These are phyloP conservation scores for Carapus acus DNA, from an alignment of 2,797 vertebrate species.

Conservation along the genomic window DNA sequence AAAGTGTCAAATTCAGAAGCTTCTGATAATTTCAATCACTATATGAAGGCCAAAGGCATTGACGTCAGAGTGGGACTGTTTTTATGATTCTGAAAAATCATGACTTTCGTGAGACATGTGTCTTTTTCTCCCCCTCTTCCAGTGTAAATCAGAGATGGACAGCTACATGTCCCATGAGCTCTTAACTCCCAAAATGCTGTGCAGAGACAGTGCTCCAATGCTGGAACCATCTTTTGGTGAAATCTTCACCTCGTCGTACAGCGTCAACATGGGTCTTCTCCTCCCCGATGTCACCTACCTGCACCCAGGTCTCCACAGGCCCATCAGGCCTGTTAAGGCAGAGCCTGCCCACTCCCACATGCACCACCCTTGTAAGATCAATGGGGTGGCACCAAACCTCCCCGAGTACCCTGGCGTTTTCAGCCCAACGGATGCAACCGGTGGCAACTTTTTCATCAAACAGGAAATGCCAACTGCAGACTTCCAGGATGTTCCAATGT, in stretches of 20 bases:
- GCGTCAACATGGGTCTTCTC: conserved; percentile 94
- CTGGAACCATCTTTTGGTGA: conserved; percentile 85
- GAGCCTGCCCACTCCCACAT: conserved; percentile 79
- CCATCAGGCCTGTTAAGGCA: conserved; percentile 84
- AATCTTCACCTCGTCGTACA: conserved; percentile 84
- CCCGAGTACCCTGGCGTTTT: conserved; percentile 86
- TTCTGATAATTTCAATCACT: no score
- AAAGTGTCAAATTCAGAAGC: neutral
- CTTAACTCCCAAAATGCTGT: conserved; percentile 80
- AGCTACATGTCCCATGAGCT: conserved; percentile 78
- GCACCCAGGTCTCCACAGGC: conserved; percentile 85
- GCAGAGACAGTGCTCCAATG: conserved; percentile 78
- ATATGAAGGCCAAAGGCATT: no score
- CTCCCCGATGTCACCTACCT: conserved; percentile 88
- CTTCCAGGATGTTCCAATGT: conserved; percentile 86
- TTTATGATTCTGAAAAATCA: neutral
- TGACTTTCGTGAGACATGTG: conserved; percentile 5
- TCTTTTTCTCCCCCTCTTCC: conserved; percentile 15
- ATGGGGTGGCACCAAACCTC: conserved; percentile 66
- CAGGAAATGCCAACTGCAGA: conserved; percentile 87
- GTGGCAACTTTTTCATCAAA: conserved; percentile 84
- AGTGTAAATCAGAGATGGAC: conserved; percentile 91
- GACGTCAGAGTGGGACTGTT: no score
- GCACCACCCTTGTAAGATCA: conserved; percentile 74
- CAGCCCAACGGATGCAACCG: conserved; percentile 70